phyloP scores from a whole-genome alignment of 2,113 vertebrate genomes.

The Baryphthengus martii region DNA sequence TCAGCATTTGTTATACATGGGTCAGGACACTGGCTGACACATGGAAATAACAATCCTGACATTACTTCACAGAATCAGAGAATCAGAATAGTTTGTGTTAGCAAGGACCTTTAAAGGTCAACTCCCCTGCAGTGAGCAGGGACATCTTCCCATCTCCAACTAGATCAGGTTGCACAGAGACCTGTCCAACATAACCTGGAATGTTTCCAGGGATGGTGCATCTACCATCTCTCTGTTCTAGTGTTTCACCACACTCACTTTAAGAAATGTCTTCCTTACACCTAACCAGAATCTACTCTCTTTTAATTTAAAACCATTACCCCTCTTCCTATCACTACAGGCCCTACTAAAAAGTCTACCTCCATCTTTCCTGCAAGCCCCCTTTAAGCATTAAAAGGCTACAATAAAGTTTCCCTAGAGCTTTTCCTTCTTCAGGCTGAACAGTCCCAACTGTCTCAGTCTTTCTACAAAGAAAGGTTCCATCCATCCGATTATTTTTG shows the following conservation, averaged over 20 bases:
- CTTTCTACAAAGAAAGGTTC: too few species aligned
- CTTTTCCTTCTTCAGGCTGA: not conserved
- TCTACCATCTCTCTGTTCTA: not conserved
- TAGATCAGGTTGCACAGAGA: not conserved
- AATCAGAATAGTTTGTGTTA: not conserved
- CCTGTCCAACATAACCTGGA: not conserved
- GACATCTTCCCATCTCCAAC: not conserved
- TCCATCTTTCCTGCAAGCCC: not conserved
- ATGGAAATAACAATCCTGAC: not conserved
- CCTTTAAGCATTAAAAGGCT: not conserved
- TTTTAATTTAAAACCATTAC: not conserved
- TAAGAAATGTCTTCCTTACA: not conserved
- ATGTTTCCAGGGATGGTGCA: not conserved
- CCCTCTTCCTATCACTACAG: not conserved
- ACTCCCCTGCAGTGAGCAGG: not conserved
- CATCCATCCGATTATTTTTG: not conserved
- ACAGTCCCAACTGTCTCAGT: not conserved
- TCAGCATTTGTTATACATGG: not conserved
- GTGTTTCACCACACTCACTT: not conserved
- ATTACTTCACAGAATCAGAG: not conserved
- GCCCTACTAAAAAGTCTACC: not conserved
- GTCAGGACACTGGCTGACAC: not conserved
- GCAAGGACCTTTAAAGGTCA: not conserved
- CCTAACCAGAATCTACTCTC: not conserved
- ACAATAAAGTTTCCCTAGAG: not conserved